Evolutionary conservation across 2,113 vertebrate genomes (phyloP), one percentile per base, ranked within the genome.

Genomic region (Rhynchomys soricoides): DNA sequence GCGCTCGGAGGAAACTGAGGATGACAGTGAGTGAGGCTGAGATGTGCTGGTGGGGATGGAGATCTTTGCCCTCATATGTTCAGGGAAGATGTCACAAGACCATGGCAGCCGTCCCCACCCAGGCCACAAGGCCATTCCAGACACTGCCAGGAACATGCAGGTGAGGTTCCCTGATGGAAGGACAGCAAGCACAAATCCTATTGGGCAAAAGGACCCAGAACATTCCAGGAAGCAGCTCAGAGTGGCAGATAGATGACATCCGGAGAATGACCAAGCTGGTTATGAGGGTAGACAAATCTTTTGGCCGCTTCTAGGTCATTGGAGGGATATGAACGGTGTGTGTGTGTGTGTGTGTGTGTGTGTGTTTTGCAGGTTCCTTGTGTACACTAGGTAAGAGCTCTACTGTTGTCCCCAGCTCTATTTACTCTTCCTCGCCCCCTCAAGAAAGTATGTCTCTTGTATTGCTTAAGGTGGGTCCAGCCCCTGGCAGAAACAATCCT

Each of bases 21-120:
- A 50, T 0, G 0, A 37, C 0, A 1, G 74, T 50, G 15, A 12
- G 24, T 37, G 21, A 12, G 19, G 66, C 40, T 24, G 13, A 31
- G 17, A 24, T 83, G 85, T 71, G 50, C 29, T 4, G 48, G 8
- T n/a, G 40, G 55, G 57, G 43, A 17, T 50, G 17, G 16, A 22
- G 16, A 48, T 4, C 26, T 40, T 5, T 24, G 34, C 26, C 22
- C 21, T 74, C 31, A 1, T 19, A 11, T 31, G 13, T 29, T 79
- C 73, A 40, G 68, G 77, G 29, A 71, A 59, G 52, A 77, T 8
- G 13, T 68, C 45, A 24, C 12, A 22, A 43, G 15, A 52, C 21
- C 24, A 1, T 9, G 29, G 81, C 15, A 1, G 22, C 31, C 4
- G 12, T 5, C 24, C 45, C 85, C 37, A 45, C 34, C 37, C 68